Percentiles rank a stretch among this genome's conserved stretches.
These are phyloP conservation scores for Mormyrops boulengeri DNA, from an alignment of 2,797 vertebrate genomes.

Conservation along the genomic window DNA sequence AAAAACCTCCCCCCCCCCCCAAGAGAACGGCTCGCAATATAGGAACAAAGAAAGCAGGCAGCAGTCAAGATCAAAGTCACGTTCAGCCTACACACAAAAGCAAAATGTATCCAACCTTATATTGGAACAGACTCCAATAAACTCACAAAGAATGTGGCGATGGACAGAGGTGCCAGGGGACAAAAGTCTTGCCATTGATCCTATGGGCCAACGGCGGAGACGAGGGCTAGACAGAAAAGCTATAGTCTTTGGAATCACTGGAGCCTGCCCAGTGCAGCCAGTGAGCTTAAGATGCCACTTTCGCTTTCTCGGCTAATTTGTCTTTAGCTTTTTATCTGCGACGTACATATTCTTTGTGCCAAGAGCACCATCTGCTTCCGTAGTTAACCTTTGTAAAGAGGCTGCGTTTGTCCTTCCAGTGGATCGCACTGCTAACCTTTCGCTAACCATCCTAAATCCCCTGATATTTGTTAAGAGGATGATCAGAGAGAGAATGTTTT, in stretches of 20 bases:
- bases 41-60: background rate
- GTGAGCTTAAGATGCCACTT: background rate
- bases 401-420: background rate
- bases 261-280: background rate
- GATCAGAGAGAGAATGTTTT: background rate
- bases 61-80: background rate
- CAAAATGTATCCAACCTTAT: background rate
- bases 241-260: background rate
- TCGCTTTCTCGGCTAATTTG: background rate
- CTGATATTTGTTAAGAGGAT: background rate
- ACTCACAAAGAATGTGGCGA: too few species aligned
- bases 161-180: background rate
- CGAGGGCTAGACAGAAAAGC: background rate
- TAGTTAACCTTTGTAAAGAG: background rate
- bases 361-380: background rate
- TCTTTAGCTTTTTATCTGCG: background rate
- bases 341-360: background rate
- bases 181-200: background rate
- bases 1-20: background rate
- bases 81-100: background rate
- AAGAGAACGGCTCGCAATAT: background rate
- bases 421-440: background rate
- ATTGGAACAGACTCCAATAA: background rate
- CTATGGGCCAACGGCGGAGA: background rate
- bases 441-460: background rate